Evolutionary conservation across 2,797 vertebrate genomes (phyloP).

Genomic region (Semotilus atromaculatus): DNA sequence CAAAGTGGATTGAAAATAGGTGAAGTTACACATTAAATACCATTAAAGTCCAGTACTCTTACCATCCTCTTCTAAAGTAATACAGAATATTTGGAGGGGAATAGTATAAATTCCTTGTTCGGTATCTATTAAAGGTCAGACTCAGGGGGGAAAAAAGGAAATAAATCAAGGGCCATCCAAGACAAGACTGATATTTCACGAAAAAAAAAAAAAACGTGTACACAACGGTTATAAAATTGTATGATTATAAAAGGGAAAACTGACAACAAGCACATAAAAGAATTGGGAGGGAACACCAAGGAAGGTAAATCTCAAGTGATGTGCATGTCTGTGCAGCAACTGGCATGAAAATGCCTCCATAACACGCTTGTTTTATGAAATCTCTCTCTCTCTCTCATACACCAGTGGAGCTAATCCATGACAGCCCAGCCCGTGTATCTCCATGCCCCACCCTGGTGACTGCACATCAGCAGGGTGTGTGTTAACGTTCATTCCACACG

Average conservation of each 20-base stretch:
- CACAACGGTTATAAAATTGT: not conserved
- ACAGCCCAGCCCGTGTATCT: not conserved
- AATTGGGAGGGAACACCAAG: not conserved
- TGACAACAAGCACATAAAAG: not conserved
- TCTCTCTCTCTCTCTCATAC: not conserved
- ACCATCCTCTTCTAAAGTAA: not conserved
- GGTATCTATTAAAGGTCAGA: not conserved
- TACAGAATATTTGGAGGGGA: not conserved
- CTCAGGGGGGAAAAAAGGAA: too few relatives aligned
- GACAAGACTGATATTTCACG: not conserved
- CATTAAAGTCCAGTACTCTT: not conserved
- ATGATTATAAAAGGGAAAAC: not conserved
- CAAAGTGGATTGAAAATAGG: not conserved
- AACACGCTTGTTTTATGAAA: not conserved
- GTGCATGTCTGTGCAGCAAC: conserved; percentile 19
- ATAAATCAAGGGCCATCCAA: not conserved
- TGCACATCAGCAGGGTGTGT: conserved; percentile 13
- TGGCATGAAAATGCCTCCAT: not conserved
- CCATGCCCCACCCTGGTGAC: conserved; percentile 6
- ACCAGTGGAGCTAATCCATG: not conserved
- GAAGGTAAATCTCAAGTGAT: not conserved
- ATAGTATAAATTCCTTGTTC: not conserved
- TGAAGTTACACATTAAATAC: not conserved
- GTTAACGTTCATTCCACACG: not conserved
- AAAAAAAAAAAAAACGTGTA: too few relatives aligned